phyloP scores from a whole-genome alignment of 1,140 invertebrate species.

The Rhysida immarginata region DNA sequence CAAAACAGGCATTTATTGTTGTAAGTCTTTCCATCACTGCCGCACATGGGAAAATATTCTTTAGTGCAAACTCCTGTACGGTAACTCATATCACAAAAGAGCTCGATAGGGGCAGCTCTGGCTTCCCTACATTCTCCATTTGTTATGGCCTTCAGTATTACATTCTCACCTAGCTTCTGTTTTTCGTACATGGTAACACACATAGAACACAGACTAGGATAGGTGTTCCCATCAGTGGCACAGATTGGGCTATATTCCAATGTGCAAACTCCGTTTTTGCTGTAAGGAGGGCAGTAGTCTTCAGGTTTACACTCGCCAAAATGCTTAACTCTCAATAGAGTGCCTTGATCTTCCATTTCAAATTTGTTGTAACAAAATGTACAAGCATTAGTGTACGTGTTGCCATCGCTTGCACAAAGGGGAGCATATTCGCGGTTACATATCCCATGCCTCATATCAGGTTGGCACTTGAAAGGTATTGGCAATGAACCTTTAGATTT shows the following conservation, averaged over 20 bases:
- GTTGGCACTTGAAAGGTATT: conserved; percentile 41
- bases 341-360: neutral
- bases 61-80: no score
- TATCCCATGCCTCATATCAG: no score
- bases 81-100: neutral
- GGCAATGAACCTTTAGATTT: neutral
- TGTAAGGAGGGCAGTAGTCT: neutral
- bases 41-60: no score
- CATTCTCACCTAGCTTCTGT: neutral
- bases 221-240: neutral
- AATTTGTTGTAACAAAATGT: neutral
- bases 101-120: neutral
- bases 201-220: neutral
- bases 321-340: conserved; percentile 1
- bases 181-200: neutral
- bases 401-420: conserved; percentile 26
- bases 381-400: conserved; percentile 23
- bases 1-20: no score
- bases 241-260: neutral
- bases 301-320: neutral
- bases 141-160: neutral
- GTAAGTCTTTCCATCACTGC: no score
- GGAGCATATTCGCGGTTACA: no score
- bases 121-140: neutral
- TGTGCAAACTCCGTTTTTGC: neutral